A percentile compares a stretch with the other conserved stretches of the same genome.
phyloP scores from a whole-genome alignment of 2,797 vertebrate genomes.

The Acanthopagrus latus region DNA sequence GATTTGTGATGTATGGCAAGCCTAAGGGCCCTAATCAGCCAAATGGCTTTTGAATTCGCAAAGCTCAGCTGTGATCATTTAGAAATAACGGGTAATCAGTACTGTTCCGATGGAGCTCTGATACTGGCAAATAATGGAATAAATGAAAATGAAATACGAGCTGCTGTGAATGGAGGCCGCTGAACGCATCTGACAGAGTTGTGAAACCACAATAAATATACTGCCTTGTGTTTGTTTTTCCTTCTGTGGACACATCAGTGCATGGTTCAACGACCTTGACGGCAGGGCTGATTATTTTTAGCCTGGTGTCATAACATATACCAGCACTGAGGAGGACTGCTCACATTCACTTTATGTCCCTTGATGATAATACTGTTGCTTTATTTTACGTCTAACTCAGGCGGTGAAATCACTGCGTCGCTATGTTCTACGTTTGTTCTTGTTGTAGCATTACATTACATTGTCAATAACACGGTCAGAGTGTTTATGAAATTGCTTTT shows the following conservation, averaged over 20 bases:
- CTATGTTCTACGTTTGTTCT: conserved; percentile 15
- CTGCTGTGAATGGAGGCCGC: conserved; percentile 32
- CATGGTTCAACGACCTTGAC: conserved; percentile 48
- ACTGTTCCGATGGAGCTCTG: conserved; percentile 65
- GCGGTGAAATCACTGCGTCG: neutral
- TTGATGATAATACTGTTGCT: conserved; percentile 28
- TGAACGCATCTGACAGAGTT: conserved; percentile 27
- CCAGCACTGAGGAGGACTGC: conserved; percentile 25
- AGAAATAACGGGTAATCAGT: conserved; percentile 72
- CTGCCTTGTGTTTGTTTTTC: conserved; percentile 35
- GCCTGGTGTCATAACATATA: conserved; percentile 45
- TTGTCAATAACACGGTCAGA: neutral
- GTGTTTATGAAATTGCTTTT: conserved; percentile 40
- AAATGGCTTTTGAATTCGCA: conserved; percentile 77
- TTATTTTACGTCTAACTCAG: conserved; percentile 32
- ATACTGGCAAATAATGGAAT: conserved; percentile 65
- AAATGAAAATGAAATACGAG: conserved; percentile 62
- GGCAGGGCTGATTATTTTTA: conserved; percentile 57
- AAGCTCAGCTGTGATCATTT: conserved; percentile 79
- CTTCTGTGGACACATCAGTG: conserved; percentile 38
- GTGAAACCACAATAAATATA: conserved; percentile 39
- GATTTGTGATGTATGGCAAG: conserved; percentile 73
- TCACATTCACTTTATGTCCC: conserved; percentile 44
- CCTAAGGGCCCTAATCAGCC: conserved; percentile 73
- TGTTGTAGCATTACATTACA: conserved; percentile 13